phyloP scores from a whole-genome alignment of 2,888 invertebrate species.

The Melinaea marsaeus region DNA sequence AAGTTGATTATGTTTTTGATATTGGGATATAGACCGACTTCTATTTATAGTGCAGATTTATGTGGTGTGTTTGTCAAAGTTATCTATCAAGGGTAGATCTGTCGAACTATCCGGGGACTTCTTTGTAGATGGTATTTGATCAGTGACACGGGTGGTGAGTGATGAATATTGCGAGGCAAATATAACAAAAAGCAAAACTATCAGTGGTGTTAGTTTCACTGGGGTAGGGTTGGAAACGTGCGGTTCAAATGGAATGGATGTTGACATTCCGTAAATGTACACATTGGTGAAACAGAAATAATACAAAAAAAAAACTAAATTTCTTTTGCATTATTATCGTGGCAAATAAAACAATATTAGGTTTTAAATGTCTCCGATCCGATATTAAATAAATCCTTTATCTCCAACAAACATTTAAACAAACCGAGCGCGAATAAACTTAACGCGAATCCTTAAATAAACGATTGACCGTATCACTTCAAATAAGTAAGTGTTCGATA shows the following conservation, averaged over 20 bases:
- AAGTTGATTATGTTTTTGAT: background rate
- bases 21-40: background rate
- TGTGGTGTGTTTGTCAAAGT: constrained; percentile 55
- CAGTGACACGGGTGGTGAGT: constrained; percentile 74
- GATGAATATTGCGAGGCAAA: constrained; percentile 78
- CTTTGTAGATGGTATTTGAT: constrained; percentile 74
- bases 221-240: constrained; percentile 48
- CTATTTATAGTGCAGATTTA: constrained; percentile 21
- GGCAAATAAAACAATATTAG: background rate
- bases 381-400: constrained; percentile 4
- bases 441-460: constrained; percentile 28
- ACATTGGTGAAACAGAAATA: constrained; percentile 11
- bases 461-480: constrained; percentile 27
- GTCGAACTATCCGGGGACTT: constrained; percentile 72
- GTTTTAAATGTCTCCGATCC: background rate
- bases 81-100: constrained; percentile 71
- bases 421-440: constrained; percentile 12
- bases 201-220: constrained; percentile 72
- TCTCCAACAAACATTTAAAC: constrained; percentile 4
- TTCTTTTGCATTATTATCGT: constrained; percentile 1
- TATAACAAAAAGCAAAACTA: constrained; percentile 77
- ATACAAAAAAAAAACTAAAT: background rate
- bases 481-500: constrained; percentile 32
- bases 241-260: constrained; percentile 26
- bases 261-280: constrained; percentile 21